Evolutionary conservation across 2,888 invertebrate genomes (phyloP), one percentile per base, ranked within the genome.

Genomic region (Punctoribates punctum): DNA sequence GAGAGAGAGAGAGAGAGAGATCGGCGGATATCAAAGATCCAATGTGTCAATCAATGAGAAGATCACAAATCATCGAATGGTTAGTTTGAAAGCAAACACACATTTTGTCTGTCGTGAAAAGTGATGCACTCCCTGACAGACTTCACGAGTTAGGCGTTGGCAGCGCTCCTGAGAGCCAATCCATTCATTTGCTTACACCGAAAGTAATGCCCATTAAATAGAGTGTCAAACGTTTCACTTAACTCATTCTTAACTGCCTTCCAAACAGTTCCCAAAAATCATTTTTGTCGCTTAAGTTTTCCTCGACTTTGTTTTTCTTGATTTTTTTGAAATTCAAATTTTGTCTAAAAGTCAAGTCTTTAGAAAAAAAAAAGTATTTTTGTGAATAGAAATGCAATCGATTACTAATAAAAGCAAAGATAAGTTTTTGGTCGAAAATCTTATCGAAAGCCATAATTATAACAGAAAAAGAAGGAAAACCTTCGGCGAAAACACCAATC

Each of bases 161-260:
- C 76, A 75, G 75, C 74, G 75, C 75, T 76, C 73, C 42, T 54
- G 34, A 62, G 23, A 48, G 27, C 62, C 60, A 73, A 70, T 73
- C 76, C 77, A 27, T 78, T 75, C 20, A 25, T 72, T 72, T 72
- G 72, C 72, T 72, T 72, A 72, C 23, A 72, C 1, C 11, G 20
- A 67, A 42, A 67, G 67, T 38, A 20, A 42, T 67, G 67, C 42
- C 38, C 67, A 67, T 38, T 42, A 38, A 67, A 67, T 42, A 67
- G 13, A 23, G 27, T n/a, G 27, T 62, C 38, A 42, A 67, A 23
- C 42, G 67, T 29, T 38, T 67, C 42, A 38, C 67, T 60, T 60
- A 17, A 60, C 60, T 60, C 60, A 60, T 27, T 29, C 65, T 67
- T 23, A 54, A 54, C 54, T n/a, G n/a, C 8, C 54, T 54, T 54